A percentile compares a stretch with the other conserved stretches of the same genome.
Evolutionary conservation across 2,797 vertebrate species (phyloP).

Genomic region (Carcharodon carcharias): DNA sequence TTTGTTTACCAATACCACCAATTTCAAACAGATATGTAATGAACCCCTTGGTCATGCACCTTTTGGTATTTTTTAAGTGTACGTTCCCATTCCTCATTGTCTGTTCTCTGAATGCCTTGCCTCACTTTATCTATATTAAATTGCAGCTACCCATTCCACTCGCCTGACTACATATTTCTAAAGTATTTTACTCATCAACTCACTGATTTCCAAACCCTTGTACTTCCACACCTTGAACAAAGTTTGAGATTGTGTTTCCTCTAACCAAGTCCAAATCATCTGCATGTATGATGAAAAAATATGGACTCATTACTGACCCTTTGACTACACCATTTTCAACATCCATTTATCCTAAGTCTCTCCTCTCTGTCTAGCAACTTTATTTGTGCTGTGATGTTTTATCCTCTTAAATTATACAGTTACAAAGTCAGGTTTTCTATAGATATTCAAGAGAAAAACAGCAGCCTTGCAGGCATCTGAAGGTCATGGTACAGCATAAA

Average conservation of each 20-base stretch:
- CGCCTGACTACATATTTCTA: neutral
- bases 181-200: neutral
- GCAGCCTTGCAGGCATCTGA: no score
- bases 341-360: neutral
- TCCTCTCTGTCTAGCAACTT: neutral
- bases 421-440: neutral
- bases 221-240: neutral
- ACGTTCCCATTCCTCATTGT: neutral
- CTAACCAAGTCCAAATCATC: neutral
- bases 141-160: neutral
- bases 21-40: neutral
- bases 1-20: neutral
- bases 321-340: neutral
- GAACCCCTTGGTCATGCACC: neutral
- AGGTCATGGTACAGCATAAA: no score
- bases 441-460: no score
- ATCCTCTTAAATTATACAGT: neutral
- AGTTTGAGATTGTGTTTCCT: no score
- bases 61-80: neutral
- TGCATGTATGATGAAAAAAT: neutral
- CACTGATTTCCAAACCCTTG: neutral
- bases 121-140: neutral
- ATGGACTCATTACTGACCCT: neutral
- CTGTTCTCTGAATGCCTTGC: neutral
- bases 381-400: neutral